Conservation (phyloP, 30 jellyfish, hydroid and myxozoan species). For the Catostylus mosaicus region DNA sequence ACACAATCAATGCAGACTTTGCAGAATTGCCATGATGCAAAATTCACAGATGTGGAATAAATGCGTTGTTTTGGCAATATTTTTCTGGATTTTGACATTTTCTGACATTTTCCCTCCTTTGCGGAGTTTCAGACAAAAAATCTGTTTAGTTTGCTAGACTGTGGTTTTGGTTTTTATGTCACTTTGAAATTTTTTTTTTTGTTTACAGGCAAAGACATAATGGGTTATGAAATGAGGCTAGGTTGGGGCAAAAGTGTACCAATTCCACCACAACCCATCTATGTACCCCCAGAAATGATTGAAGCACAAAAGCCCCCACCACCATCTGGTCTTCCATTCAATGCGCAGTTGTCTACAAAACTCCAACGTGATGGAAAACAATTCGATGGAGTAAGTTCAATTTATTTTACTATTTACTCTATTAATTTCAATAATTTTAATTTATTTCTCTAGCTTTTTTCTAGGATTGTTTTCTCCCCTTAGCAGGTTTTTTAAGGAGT, state of each 20-base stretch:
- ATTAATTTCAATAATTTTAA: too few relatives aligned
- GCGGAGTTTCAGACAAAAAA: too few relatives aligned
- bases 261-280: slow-evolving; percentile 96
- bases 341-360: slow-evolving; percentile 78
- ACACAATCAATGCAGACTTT: too few relatives aligned
- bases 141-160: too few relatives aligned
- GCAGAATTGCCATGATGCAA: too few relatives aligned
- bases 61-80: too few relatives aligned
- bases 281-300: slow-evolving; percentile 95
- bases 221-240: slow-evolving; percentile 93
- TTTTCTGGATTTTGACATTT: too few relatives aligned
- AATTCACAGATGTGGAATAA: too few relatives aligned
- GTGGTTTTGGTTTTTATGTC: not conserved
- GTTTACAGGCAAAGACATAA: slow-evolving; percentile 79
- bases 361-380: slow-evolving; percentile 50
- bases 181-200: not conserved
- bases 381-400: slow-evolving; percentile 87
- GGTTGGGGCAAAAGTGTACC: slow-evolving; percentile 99
- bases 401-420: too few relatives aligned
- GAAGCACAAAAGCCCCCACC: slow-evolving; percentile 96
- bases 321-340: slow-evolving; percentile 95
- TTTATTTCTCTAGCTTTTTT: too few relatives aligned
- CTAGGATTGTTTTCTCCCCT: not conserved
- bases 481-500: slow-evolving; percentile 8
- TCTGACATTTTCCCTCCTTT: too few relatives aligned